phyloP scores from a whole-genome alignment of 2,797 vertebrate species.

The Heterohyrax brucei region DNA sequence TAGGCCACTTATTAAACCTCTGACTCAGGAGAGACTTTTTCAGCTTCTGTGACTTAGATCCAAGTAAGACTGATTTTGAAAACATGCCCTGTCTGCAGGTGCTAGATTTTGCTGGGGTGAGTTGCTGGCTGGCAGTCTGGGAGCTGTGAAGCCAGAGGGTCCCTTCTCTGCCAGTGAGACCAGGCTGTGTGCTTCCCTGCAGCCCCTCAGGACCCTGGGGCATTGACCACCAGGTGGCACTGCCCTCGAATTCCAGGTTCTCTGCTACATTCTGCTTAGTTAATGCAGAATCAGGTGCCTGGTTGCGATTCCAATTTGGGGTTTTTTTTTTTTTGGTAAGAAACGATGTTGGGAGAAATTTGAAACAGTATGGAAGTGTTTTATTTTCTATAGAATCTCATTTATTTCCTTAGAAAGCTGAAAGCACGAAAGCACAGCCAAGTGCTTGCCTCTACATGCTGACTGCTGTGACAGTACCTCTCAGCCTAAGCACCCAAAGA shows the following conservation, averaged over 20 bases:
- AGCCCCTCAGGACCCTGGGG: neutral
- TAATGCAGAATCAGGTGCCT: neutral
- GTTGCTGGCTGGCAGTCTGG: neutral
- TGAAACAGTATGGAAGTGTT: neutral
- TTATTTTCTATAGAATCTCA: neutral
- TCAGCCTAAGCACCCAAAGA: neutral
- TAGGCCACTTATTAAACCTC: neutral
- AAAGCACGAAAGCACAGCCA: neutral
- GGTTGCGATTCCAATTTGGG: no score
- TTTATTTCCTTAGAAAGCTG: rapidly evolving
- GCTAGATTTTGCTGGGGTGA: no score
- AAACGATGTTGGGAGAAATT: rapidly evolving
- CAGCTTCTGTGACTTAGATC: neutral
- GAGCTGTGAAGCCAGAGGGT: neutral
- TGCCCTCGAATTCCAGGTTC: neutral
- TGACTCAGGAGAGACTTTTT: neutral
- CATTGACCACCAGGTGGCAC: rapidly evolving
- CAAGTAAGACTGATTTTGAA: neutral
- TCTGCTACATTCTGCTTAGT: rapidly evolving
- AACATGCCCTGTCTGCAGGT: neutral
- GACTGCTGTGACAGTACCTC: rapidly evolving
- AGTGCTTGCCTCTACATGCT: rapidly evolving
- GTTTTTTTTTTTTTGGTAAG: neutral
- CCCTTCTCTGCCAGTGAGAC: no score
- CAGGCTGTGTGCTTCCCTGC: neutral